Evolutionary conservation across 2,113 vertebrate genomes (phyloP), one percentile per base, ranked within the genome.

Genomic region (Hymenochirus boettgeri): DNA sequence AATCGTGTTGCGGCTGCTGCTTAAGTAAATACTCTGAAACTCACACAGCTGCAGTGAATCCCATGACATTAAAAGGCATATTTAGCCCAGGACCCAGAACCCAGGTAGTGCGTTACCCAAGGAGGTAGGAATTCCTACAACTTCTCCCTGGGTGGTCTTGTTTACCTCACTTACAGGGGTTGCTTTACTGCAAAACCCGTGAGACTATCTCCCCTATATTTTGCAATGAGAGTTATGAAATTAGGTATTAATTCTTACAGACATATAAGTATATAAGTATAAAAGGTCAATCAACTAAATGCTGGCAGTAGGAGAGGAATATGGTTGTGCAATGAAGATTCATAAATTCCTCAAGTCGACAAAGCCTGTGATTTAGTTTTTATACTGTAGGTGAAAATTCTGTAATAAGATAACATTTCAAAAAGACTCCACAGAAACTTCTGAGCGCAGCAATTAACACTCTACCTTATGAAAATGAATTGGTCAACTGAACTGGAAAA

Each of bases 401-500:
- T 57, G 18, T 35, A 35, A 33, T 35, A 21, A 27, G 52, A 54
- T 54, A 54, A 18, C 52, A 18, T 57, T 57, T 57, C 54, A 57
- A 57, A 57, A 13, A 33, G 33, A 18, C 29, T 37, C 21, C 22
- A 35, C 18, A 11, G 27, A 56, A 56, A 33, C 29, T 13, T 56
- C 9, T 35, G 27, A 21, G 29, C 23, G 19, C 27, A 5, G 27
- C 54, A 57, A 57, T 57, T 57, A 57, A 57, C 18, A 57, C 4
- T 57, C 31, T 57, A 57, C 54, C 54, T 57, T 22, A 21, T 57
- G 29, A 57, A 22, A 35, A 22, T 35, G 54, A 57, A 35, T 35
- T 35, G 54, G 27, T 57, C 54, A 57, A 57, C 54, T 57, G 54
- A 57, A 57, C 54, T 57, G 54, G 54, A 57, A 57, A 57, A 57